Evolutionary conservation across 2,888 invertebrate genomes (phyloP).

Genomic region (Papilio demoleus): DNA sequence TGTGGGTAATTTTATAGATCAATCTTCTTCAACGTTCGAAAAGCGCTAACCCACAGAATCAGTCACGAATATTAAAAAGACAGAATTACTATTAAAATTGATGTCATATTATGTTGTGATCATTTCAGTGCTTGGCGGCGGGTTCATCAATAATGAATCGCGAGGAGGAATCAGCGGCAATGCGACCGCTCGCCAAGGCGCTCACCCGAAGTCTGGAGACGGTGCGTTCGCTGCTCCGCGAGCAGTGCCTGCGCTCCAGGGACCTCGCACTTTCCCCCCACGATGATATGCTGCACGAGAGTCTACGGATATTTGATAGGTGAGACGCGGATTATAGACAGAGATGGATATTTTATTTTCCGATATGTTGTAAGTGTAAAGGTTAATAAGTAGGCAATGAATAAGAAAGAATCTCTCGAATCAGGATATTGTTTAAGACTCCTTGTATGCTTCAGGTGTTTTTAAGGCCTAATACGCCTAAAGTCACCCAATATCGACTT

Average conservation of each 20-base stretch:
- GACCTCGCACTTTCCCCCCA: constrained; percentile 78
- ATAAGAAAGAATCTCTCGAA: no score
- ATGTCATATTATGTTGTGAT: background rate
- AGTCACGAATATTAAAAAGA: no score
- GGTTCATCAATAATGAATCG: constrained; percentile 99
- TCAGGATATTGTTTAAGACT: no score
- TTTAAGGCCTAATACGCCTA: no score
- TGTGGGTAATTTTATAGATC: no score
- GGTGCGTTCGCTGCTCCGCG: constrained; percentile 94
- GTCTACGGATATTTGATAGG: constrained; percentile 93
- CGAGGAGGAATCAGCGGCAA: constrained; percentile 96
- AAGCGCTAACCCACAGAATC: no score
- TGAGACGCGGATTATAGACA: constrained; percentile 35
- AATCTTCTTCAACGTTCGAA: no score
- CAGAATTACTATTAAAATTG: no score
- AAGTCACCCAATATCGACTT: no score
- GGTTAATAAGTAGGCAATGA: no score
- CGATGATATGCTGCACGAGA: constrained; percentile 90
- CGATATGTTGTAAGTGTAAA: background rate
- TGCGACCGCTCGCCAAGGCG: constrained; percentile 98
- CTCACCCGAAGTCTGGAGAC: constrained; percentile 98
- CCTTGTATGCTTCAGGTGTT: no score
- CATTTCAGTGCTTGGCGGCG: constrained; percentile 94
- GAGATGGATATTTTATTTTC: background rate
- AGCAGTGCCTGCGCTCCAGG: constrained; percentile 91